Evolutionary conservation across 2,888 invertebrate species (phyloP), one percentile per base, ranked within the genome.

Genomic region (Noctua janthe): DNA sequence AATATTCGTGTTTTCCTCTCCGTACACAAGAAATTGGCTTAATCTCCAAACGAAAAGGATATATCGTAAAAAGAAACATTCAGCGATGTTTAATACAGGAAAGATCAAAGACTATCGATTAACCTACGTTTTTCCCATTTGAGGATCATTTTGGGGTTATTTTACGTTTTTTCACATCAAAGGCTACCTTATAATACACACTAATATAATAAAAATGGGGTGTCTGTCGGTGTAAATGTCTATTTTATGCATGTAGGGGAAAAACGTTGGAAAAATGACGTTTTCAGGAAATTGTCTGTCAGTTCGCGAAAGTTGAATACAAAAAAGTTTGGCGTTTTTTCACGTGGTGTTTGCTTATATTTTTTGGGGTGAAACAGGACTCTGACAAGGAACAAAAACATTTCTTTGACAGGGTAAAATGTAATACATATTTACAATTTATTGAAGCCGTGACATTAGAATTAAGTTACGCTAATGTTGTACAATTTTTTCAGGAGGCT

Each of bases 41-140:
- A 89, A 91, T 88, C 90, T 86, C 64, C 72, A 70, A 71, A 86
- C 73, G 83, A 75, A 79, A 81, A 80, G 76, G 81, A 83, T 87
- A 82, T 84, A 78, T 76, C 64, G 11, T 54, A 80, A 84, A 83
- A 81, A 76, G 74, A 81, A 85, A 82, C 74, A 76, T 76, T 76
- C 70, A 72, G 67, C 64, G 76, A 81, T 82, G 85, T 88, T 89
- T 89, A 89, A 88, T 88, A 87, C 80, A 64, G 20, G 66, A 80
- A 82, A 87, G 91, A 92, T 92, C 90, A 92, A 92, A 92, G 87
- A 64, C 49, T n/a, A 80, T 76, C 80, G 83, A 86, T 88, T 87
- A 80, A 70, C 75, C 72, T 80, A 83, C 74, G 72, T 86, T 88
- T 91, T 89, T 83, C 78, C 78, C 74, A 83, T 87, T 90, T 84